Base-by-base conservation (phyloP, 2,113 vertebrate genomes). In the Rhinichthys klamathensis region DNA sequence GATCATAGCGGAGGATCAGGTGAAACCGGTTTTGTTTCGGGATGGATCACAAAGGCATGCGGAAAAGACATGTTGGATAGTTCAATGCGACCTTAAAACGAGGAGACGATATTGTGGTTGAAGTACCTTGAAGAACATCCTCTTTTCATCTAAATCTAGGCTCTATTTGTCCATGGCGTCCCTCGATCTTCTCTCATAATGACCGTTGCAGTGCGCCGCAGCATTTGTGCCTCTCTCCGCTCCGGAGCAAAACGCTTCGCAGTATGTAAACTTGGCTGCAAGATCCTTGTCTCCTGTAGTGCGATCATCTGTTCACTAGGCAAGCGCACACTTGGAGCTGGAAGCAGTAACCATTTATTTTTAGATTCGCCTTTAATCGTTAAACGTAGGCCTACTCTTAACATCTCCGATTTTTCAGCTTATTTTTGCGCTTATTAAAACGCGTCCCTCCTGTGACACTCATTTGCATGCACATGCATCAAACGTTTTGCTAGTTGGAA, bases 21-120 rank as follows among this genome's bases (percentile, higher is more conserved):
- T 93, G 88, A 86, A 94, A 95, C 95, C 93, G 90, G 95, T 95
- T 94, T 90, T 84, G 86, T 89, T 78, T 84, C 82, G 80, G 65
- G 86, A 89, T 73, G 87, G 88, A 89, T 83, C 88, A n/a, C 82
- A 12, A 10, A 89, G 91, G 92, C 93, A 94, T 92, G 94, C 93
- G 93, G 93, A 93, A 94, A 89, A 91, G 69, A 85, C 82, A 84
- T 86, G 88, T 83, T 70, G 84, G 69, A 38, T 41, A 63, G 84
- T 73, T 44, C 27, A 80, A 25, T 27, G 60, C 84, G 16, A 54
- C 23, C 4, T 87, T 73, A n/a, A 32, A 79, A 86, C 13, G 74
- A 85, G 73, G 72, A 69, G 18, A 67, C 5, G 27, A 61, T 23
- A 3, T n/a, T 44, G 35, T 18, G 7, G 9, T 25, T 23, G 35